Evolutionary conservation across 2,113 vertebrate species (phyloP).

Genomic region (Nerophis lumbriciformis): DNA sequence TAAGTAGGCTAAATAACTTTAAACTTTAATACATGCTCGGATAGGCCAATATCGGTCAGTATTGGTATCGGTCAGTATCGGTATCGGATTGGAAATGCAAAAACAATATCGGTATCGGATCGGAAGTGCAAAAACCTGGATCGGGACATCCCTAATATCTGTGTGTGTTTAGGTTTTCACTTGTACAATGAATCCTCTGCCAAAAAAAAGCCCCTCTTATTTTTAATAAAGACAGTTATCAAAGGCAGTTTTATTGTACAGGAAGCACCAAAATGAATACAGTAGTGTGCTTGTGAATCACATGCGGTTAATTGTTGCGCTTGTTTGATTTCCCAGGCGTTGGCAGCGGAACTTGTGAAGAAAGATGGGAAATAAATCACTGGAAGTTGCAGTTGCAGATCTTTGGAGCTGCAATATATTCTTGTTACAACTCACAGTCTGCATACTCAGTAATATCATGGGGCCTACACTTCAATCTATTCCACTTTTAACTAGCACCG

Average conservation of each 20-base stretch:
- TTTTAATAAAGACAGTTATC: conserved; percentile 16
- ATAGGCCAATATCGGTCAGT: too few relatives aligned
- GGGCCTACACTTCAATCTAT: neutral
- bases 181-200: conserved; percentile 22
- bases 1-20: too few relatives aligned
- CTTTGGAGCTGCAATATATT: conserved; percentile 21
- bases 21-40: too few relatives aligned
- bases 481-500: conserved; percentile 31
- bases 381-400: conserved; percentile 18
- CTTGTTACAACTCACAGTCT: conserved; percentile 14
- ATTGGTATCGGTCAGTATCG: too few relatives aligned
- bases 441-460: conserved; percentile 2
- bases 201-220: conserved; percentile 23
- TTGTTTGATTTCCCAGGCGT: conserved; percentile 51
- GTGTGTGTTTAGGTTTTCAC: conserved; percentile 1
- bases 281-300: conserved; percentile 44
- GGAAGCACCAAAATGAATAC: conserved; percentile 32
- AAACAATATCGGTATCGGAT: too few relatives aligned
- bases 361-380: conserved; percentile 54
- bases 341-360: conserved; percentile 15
- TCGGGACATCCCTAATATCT: too few relatives aligned
- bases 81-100: too few relatives aligned
- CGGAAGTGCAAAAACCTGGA: too few relatives aligned
- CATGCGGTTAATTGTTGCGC: conserved; percentile 57
- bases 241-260: conserved; percentile 36